Percentiles rank a stretch among this genome's conserved stretches.
Evolutionary conservation across 2,888 invertebrate species (phyloP).

Genomic region (Brachyptera putata): DNA sequence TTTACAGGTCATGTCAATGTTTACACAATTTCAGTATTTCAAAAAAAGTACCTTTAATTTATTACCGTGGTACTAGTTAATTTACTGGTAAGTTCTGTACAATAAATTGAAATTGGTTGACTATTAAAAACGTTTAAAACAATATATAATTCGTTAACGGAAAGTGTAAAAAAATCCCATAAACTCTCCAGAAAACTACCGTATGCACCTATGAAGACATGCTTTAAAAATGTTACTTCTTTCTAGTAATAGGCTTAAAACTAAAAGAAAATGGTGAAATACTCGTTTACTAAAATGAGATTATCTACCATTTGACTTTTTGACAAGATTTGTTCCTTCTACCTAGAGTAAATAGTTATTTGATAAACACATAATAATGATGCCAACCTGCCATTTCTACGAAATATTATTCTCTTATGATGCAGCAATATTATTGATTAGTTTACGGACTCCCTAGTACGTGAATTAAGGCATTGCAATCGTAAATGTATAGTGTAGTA

Average conservation of each 20-base stretch:
- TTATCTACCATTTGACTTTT: neutral
- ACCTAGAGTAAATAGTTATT: neutral
- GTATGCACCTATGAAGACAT: too few species aligned
- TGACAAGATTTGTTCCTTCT: slow-evolving; percentile 4
- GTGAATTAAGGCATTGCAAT: slow-evolving; percentile 8
- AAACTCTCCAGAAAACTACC: too few species aligned
- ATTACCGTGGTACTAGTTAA: too few species aligned
- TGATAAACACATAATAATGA: neutral
- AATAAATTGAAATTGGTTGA: too few species aligned
- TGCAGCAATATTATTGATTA: neutral
- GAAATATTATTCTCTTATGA: neutral
- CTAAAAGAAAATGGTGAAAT: too few species aligned
- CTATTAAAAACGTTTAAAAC: too few species aligned
- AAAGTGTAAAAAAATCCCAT: too few species aligned
- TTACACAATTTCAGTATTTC: slow-evolving; percentile 31
- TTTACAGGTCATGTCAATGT: slow-evolving; percentile 30
- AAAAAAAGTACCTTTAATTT: slow-evolving; percentile 22
- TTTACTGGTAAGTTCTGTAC: too few species aligned
- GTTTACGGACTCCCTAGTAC: neutral
- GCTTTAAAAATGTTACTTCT: too few species aligned
- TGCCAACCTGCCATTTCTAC: neutral
- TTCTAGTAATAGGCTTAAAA: too few species aligned
- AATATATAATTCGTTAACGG: too few species aligned
- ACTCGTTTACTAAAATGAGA: neutral
- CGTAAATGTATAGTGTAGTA: neutral